Evolutionary conservation across 2,797 vertebrate species (phyloP), one percentile per base, ranked within the genome.

Genomic region (Coilia nasus): DNA sequence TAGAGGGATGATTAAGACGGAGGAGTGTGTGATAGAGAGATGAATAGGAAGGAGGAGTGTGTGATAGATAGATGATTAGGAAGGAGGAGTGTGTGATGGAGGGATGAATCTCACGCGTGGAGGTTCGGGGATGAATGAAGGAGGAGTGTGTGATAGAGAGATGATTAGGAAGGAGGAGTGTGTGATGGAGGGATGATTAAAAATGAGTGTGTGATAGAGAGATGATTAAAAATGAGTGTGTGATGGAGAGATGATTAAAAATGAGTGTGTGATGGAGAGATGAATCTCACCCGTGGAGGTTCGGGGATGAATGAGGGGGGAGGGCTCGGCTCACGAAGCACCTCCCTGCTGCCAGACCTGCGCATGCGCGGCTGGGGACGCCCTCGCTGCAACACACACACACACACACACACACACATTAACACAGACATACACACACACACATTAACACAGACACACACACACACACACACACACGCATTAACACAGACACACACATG

Each of bases 241-340:
- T 14, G 64, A 71, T 35, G 5, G 41, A 47, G 21, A 12, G 59
- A 64, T 44, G 62, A 44, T 6, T 1, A 31, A 15, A 21, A 19
- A 83, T 1, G 23, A 19, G 84, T 64, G 62, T 25, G 21, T 3
- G 57, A 59, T 19, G 17, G 57, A 59, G 17, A 17, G 57, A 59
- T 56, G 35, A n/a, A 12, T 82, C 92, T 95, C 95, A 99, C 98
- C 97, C 98, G 98, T 0, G 98, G 98, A 85, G 98, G 98, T 89
- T 99, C 98, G 54, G 98, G 98, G 91, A 98, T 96, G 94, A 99
- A 99, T 6, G 97, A 92, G 21, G 98, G 98, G 86, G 98, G 98
- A 1, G 98, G 98, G 87, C 97, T 99, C 46, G 93, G 95, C 28
- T 99, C 97, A 94, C 97, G 96, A 89, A 97, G 94, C 85, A 96